A percentile compares a stretch with the other conserved stretches of the same genome.
Evolutionary conservation across 2,888 invertebrate species (phyloP).

Genomic region (Terebella lapidaria): DNA sequence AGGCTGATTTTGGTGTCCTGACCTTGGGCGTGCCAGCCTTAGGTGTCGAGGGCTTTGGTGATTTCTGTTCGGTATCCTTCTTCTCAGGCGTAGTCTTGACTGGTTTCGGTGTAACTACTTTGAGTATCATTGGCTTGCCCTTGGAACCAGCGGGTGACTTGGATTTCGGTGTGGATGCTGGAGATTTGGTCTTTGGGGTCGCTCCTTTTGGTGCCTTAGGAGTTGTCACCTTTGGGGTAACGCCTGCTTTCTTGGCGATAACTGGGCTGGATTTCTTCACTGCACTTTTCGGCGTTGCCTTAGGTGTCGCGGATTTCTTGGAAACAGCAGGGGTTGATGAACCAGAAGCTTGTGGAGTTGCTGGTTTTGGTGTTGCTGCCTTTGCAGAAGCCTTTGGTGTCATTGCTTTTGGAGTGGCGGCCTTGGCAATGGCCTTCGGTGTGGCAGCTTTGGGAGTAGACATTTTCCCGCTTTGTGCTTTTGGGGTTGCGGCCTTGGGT

Average conservation of each 20-base stretch:
- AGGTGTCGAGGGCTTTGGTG: constrained; percentile 11
- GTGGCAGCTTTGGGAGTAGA: constrained; percentile 11
- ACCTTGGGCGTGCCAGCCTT: constrained; percentile 8
- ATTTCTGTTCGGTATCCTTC: background rate
- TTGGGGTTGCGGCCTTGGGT: constrained; percentile 7
- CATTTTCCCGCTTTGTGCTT: background rate
- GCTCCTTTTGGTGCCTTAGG: too few species aligned
- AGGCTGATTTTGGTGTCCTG: constrained; percentile 11
- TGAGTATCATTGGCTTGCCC: background rate
- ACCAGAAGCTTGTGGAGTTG: constrained; percentile 11
- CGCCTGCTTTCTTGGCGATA: background rate
- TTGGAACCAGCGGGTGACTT: background rate
- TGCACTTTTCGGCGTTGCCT: constrained; percentile 5
- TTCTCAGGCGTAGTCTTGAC: constrained; percentile 9
- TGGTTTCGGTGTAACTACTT: background rate
- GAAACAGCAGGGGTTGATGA: constrained; percentile 11
- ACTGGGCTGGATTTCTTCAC: constrained; percentile 1
- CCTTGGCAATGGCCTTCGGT: constrained; percentile 17
- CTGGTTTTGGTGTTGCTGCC: constrained; percentile 17
- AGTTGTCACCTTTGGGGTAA: constrained; percentile 1
- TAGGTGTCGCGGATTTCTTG: constrained; percentile 6
- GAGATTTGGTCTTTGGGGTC: too few species aligned
- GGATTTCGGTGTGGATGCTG: constrained; percentile 4
- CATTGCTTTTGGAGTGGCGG: constrained; percentile 14
- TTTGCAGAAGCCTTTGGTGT: constrained; percentile 11